phyloP scores from a whole-genome alignment of 2,797 vertebrate genomes.

The Vespertilio murinus region DNA sequence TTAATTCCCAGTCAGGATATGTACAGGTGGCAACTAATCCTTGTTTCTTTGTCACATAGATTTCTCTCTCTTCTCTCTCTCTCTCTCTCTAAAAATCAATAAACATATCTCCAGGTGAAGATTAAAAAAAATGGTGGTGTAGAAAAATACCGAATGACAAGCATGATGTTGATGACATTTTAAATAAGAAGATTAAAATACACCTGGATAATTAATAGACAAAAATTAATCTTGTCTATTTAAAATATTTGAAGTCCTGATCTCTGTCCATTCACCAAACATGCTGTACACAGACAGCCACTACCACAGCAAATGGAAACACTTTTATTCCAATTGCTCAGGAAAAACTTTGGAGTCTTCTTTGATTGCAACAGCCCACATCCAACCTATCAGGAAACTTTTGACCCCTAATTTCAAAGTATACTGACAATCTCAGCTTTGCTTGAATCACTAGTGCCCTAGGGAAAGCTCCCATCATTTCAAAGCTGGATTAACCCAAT shows the following conservation, averaged over 20 bases:
- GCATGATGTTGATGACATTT: neutral
- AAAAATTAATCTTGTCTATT: neutral
- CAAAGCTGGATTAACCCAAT: neutral
- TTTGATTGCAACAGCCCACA: neutral
- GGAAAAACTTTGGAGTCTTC: neutral
- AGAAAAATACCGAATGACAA: neutral
- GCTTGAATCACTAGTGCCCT: fast-evolving
- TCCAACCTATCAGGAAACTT: neutral
- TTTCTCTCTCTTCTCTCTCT: neutral
- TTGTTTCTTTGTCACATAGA: neutral
- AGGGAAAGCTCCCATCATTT: neutral
- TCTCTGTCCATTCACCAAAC: neutral
- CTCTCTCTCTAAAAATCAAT: neutral
- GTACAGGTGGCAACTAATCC: neutral
- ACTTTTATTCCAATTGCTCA: neutral
- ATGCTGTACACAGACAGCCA: fast-evolving
- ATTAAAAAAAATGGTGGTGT: neutral
- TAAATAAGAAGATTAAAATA: neutral
- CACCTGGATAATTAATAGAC: neutral
- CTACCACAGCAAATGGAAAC: neutral
- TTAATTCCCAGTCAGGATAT: neutral
- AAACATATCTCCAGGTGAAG: neutral
- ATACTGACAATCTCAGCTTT: neutral
- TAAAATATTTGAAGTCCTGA: neutral
- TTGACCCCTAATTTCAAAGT: neutral